These are phyloP conservation scores for Euleptes europaea DNA, from an alignment of 2,113 vertebrate genomes.

Conservation along the genomic window DNA sequence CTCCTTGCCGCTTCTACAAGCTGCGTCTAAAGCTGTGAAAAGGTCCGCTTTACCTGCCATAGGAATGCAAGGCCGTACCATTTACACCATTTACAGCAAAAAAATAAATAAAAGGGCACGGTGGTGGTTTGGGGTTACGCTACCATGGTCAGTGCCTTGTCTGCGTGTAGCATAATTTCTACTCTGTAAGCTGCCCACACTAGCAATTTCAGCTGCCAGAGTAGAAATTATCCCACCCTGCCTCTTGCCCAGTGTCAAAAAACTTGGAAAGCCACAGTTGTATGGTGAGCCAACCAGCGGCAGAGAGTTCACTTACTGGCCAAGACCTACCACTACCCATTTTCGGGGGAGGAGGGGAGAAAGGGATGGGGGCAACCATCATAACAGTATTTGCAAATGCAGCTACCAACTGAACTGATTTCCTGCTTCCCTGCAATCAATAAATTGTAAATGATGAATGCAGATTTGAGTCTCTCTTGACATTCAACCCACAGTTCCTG, in stretches of 20 bases:
- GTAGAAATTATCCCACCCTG: constrained; percentile 1
- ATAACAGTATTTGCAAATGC: constrained; percentile 5
- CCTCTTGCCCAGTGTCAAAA: neutral
- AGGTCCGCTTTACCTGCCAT: neutral
- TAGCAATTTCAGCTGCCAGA: neutral
- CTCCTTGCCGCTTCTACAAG: neutral
- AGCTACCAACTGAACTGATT: constrained; percentile 9
- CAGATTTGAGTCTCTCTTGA: neutral
- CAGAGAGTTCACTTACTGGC: neutral
- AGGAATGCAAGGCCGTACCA: constrained; percentile 5
- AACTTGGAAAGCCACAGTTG: neutral
- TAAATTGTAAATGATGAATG: constrained; percentile 8
- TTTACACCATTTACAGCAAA: constrained; percentile 6
- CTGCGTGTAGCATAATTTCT: constrained; percentile 20
- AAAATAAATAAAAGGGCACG: neutral
- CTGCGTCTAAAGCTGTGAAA: neutral
- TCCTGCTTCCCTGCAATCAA: constrained; percentile 18
- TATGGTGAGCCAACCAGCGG: neutral
- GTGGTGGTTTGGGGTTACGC: constrained; percentile 22
- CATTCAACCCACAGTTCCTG: neutral
- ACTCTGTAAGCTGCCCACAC: neutral
- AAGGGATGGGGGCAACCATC: neutral
- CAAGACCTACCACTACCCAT: neutral
- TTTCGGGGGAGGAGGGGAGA: neutral
- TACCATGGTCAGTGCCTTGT: constrained; percentile 29